A percentile compares a stretch with the other conserved stretches of the same genome.
phyloP scores from a whole-genome alignment of 2,113 vertebrate genomes.

The Syrmaticus mikado region DNA sequence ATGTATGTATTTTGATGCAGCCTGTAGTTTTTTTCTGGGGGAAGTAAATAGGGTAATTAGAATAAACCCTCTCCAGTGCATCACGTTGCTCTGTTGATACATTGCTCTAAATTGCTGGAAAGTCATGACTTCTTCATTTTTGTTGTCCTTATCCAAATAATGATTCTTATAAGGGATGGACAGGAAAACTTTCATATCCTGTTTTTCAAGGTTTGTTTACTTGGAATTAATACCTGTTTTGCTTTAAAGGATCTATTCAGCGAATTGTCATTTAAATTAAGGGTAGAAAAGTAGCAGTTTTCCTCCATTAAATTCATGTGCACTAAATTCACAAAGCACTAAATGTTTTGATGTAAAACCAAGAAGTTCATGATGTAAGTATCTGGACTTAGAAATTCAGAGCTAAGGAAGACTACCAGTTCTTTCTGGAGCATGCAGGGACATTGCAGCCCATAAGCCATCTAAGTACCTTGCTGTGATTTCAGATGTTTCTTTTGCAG shows the following conservation, averaged over 20 bases:
- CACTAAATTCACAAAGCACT: background rate
- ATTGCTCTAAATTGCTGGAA: slow-evolving; percentile 1
- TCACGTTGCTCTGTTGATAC: background rate
- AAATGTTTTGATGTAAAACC: background rate
- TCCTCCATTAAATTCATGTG: background rate
- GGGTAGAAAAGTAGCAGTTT: background rate
- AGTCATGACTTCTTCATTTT: background rate
- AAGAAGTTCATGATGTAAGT: background rate
- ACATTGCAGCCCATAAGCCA: background rate
- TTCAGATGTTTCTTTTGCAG: background rate
- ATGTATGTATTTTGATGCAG: background rate
- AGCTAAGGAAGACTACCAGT: background rate
- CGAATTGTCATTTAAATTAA: background rate
- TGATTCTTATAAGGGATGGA: background rate
- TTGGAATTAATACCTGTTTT: background rate
- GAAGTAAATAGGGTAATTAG: slow-evolving; percentile 14
- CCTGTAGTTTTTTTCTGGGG: background rate
- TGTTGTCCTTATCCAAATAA: background rate
- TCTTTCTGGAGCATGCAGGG: background rate
- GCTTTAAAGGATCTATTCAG: background rate
- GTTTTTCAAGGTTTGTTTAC: background rate
- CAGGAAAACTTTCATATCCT: background rate
- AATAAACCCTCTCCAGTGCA: background rate
- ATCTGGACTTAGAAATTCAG: background rate
- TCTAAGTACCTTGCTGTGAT: background rate